These are phyloP conservation scores for Pristionchus fissidentatus DNA, from an alignment of 2,888 invertebrate species.

Conservation along the genomic window DNA sequence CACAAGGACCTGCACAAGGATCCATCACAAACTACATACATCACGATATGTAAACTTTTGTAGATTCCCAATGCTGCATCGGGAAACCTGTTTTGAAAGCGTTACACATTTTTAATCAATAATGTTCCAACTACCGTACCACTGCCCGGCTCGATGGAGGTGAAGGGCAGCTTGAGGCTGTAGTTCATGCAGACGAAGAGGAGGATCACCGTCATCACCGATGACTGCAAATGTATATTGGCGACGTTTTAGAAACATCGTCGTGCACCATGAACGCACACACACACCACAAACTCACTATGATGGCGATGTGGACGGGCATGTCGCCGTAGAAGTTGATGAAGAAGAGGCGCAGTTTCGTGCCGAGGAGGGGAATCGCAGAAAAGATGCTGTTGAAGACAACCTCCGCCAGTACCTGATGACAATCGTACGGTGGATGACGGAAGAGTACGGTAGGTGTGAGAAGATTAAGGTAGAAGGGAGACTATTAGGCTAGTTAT, in stretches of 20 bases:
- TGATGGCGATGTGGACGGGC: constrained; percentile 32
- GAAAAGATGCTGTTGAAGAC: constrained; percentile 39
- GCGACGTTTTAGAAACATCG: not conserved
- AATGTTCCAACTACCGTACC: not conserved
- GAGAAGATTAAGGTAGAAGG: not conserved
- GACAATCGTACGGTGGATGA: not conserved
- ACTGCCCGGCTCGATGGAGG: constrained; percentile 10
- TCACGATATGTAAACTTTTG: not conserved
- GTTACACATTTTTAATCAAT: not conserved
- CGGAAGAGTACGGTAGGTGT: not conserved
- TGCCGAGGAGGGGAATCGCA: constrained; percentile 13
- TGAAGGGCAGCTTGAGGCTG: constrained; percentile 36
- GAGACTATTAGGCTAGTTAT: not conserved
- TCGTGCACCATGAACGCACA: not conserved
- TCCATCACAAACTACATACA: not conserved
- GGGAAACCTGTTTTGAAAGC: not conserved
- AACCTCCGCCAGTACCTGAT: constrained; percentile 31
- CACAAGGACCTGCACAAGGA: too few species aligned
- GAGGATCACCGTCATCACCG: not conserved
- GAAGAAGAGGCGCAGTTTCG: constrained; percentile 34
- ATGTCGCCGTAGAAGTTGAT: constrained; percentile 32
- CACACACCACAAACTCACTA: not conserved
- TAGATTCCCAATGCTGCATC: not conserved
- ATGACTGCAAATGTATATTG: not conserved
- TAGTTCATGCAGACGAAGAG: constrained; percentile 32